Evolutionary conservation across 2,113 vertebrate genomes (phyloP).

Genomic region (Mystacornis crossleyi): DNA sequence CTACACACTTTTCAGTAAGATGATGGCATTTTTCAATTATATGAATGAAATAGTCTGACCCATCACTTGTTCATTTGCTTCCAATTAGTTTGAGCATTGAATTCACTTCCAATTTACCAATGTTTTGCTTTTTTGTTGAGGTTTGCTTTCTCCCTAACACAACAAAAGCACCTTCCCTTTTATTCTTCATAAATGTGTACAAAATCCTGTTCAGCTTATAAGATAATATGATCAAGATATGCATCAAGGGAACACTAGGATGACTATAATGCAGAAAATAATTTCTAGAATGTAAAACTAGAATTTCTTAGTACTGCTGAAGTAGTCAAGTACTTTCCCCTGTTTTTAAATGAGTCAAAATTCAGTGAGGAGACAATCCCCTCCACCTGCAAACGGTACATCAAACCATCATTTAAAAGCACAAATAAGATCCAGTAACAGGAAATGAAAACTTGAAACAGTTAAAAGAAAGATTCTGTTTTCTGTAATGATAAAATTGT

Average conservation of each 20-base stretch:
- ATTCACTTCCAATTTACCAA: not conserved
- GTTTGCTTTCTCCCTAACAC: not conserved
- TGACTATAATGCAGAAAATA: not conserved
- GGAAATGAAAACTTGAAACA: not conserved
- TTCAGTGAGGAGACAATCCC: not conserved
- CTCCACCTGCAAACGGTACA: not conserved
- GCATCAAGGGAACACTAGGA: not conserved
- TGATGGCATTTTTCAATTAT: not conserved
- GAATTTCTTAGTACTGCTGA: not conserved
- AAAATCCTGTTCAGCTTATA: not conserved
- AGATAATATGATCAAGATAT: not conserved
- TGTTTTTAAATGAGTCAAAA: not conserved
- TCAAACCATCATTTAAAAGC: not conserved
- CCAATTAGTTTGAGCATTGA: not conserved
- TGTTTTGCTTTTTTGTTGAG: not conserved
- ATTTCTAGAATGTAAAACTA: not conserved
- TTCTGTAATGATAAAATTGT: not conserved
- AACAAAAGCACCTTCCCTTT: not conserved
- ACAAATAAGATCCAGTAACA: not conserved
- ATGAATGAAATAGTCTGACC: not conserved
- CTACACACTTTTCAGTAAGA: not conserved
- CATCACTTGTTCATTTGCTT: not conserved
- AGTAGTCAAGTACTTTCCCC: not conserved
- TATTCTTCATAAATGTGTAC: not conserved
- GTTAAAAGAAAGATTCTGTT: not conserved